Base-by-base conservation (phyloP, 2,888 invertebrate genomes). In the Torymus aiolomorphi region DNA sequence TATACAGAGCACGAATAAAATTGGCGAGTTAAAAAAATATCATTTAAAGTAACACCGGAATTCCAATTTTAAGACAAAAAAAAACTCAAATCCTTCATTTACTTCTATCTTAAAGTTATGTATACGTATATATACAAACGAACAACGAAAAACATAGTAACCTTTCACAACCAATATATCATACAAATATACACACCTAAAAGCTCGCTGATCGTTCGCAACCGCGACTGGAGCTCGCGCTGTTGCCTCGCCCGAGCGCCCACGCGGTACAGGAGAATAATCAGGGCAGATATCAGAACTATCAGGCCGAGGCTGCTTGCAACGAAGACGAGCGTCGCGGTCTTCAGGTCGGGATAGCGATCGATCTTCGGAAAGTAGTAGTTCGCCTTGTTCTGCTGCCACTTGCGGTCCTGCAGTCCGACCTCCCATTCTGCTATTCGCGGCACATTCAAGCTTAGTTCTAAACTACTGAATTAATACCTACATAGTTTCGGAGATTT, bases 281-380 rank as follows among this genome's bases (percentile, higher is more conserved):
- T 93, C 88, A 94, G 91, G 2, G 93, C 93, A 8, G 93, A 92
- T 82, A 94, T 92, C 10, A 94, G 91, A 13, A 93, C 91, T 73
- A 94, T 92, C 65, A 94, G 90, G 31, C 92, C 94, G 80, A 94
- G 87, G 76, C 93, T 93, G 84, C 94, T 94, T 59, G 93, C 92
- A 13, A 94, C 91, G 84, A 94, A 95, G 24, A 94, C 92, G 3
- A 94, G 91, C 0, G 94, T 94, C 0, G 94, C 94, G 0, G 94
- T 93, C 85, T 94, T 94, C 63, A 94, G 87, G 87, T 94, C 94
- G 0, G 94, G 92, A 88, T 94, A 94, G 18, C 92, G 92, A 81
- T 94, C 93, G 79, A 92, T 92, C 90, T 94, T 94, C 0, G 95
- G 94, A 84, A 95, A 95, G 84, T 94, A 94, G 86, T 95, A 95